Conservation (phyloP, 1,140 invertebrate genomes). For the Scaptomyza graminum region DNA sequence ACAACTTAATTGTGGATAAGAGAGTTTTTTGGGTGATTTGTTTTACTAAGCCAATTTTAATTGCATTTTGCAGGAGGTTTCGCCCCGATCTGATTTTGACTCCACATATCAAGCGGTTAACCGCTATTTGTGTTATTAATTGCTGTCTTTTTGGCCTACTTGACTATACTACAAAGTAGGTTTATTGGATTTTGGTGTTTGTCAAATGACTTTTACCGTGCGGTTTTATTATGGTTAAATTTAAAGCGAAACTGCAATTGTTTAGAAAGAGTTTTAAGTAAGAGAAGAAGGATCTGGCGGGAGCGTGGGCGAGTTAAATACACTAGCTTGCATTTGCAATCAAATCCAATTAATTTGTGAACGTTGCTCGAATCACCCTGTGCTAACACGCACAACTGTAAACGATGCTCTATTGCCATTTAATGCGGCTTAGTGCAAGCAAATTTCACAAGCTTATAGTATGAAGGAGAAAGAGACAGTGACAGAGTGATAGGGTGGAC, state of each 20-base stretch:
- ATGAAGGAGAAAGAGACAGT: not conserved
- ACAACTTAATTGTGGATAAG: slow-evolving; percentile 51
- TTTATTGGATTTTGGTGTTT: slow-evolving; percentile 46
- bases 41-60: slow-evolving; percentile 62
- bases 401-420: slow-evolving; percentile 4
- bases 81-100: slow-evolving; percentile 43
- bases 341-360: slow-evolving; percentile 19
- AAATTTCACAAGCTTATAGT: not conserved
- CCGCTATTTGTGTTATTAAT: slow-evolving; percentile 76
- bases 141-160: slow-evolving; percentile 48
- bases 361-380: slow-evolving; percentile 6
- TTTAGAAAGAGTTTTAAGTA: not conserved
- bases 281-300: slow-evolving; percentile 27
- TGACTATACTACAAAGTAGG: not conserved
- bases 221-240: slow-evolving; percentile 20
- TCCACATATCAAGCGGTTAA: slow-evolving; percentile 59
- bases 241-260: not conserved
- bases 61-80: slow-evolving; percentile 48
- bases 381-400: not conserved
- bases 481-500: not conserved
- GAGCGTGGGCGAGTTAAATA: not conserved
- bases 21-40: slow-evolving; percentile 49
- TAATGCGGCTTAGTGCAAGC: slow-evolving; percentile 4
- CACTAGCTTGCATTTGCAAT: not conserved
- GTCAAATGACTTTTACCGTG: slow-evolving; percentile 19